Conservation (phyloP, 2,888 invertebrate genomes). For the Drosophila fulvimacula region DNA sequence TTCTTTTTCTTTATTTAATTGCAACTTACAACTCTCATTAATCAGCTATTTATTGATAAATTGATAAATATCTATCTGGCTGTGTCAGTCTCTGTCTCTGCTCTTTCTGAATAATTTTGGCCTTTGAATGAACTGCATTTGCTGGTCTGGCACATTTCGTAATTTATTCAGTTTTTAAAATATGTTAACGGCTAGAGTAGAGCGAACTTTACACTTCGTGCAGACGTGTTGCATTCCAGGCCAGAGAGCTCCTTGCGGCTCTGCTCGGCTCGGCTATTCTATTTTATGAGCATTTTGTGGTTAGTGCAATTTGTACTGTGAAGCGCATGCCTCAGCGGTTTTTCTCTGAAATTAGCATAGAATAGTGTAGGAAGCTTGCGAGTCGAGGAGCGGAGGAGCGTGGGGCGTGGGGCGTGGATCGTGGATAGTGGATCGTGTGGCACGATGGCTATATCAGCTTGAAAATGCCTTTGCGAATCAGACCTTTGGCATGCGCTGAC, state of each 20-base stretch:
- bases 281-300: conserved; percentile 42
- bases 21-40: not conserved
- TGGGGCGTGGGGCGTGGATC: conserved; percentile 15
- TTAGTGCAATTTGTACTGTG: conserved; percentile 49
- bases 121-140: conserved; percentile 33
- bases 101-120: not conserved
- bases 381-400: not conserved
- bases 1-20: not conserved
- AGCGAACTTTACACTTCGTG: conserved; percentile 31
- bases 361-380: conserved; percentile 9
- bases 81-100: not conserved
- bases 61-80: not conserved
- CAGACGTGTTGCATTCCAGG: conserved; percentile 40
- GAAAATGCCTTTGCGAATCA: conserved; percentile 48
- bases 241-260: conserved; percentile 16
- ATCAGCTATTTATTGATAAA: conserved; percentile 3
- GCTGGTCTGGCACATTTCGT: conserved; percentile 38
- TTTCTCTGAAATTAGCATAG: conserved; percentile 56
- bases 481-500: conserved; percentile 74
- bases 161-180: conserved; percentile 36
- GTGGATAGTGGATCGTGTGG: conserved; percentile 49
- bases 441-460: conserved; percentile 43
- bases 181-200: conserved; percentile 16
- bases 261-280: not conserved
- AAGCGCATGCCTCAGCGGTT: conserved; percentile 59